Percentiles rank a stretch among this genome's conserved stretches.
phyloP scores from a whole-genome alignment of 2,113 vertebrate genomes.

The Hymenochirus boettgeri region DNA sequence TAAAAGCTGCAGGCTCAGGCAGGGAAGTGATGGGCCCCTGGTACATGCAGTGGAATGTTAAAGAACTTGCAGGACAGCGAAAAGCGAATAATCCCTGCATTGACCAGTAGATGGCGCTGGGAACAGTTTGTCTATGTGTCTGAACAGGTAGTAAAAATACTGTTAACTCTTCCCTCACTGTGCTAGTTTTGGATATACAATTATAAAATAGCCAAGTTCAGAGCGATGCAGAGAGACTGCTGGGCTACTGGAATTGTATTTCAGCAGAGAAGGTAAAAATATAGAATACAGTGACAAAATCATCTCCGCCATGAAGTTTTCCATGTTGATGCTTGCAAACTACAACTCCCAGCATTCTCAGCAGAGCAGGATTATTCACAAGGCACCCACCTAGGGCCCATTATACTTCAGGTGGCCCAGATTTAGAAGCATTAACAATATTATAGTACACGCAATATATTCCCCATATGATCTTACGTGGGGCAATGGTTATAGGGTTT shows the following conservation, averaged over 20 bases:
- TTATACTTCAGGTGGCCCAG: too few species aligned
- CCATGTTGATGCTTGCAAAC: too few species aligned
- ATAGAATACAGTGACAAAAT: too few species aligned
- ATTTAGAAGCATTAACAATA: too few species aligned
- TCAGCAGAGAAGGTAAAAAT: neutral
- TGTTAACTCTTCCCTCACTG: constrained; percentile 6
- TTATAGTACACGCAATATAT: too few species aligned
- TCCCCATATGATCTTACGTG: too few species aligned
- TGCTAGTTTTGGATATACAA: neutral
- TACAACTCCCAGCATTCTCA: too few species aligned
- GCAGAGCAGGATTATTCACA: too few species aligned
- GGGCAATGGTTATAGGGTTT: too few species aligned
- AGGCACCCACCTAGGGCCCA: too few species aligned
- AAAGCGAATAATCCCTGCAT: neutral
- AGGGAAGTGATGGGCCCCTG: neutral
- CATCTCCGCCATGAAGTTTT: too few species aligned
- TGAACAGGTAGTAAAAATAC: neutral
- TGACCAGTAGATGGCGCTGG: constrained; percentile 31
- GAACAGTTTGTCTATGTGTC: constrained; percentile 15
- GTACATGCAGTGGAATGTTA: neutral
- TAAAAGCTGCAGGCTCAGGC: neutral
- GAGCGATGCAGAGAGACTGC: neutral
- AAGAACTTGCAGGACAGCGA: neutral
- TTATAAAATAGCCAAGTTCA: neutral
- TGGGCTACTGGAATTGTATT: neutral